Base-by-base conservation (phyloP, 2,797 vertebrate genomes). In the Remorina albescens region DNA sequence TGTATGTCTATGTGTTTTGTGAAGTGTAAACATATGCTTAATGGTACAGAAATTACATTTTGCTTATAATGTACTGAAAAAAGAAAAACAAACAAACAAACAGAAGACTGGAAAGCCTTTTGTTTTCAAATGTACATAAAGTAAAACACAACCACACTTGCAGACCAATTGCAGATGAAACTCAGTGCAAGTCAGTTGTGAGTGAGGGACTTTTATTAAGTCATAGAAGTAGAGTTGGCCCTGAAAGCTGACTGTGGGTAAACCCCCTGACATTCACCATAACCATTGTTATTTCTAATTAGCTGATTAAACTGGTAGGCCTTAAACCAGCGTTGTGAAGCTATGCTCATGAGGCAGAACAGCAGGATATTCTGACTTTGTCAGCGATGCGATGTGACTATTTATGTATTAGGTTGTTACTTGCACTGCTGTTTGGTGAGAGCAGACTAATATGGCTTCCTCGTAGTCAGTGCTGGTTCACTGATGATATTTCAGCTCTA, bases 1-100 rank as follows among this genome's bases (percentile, higher is more conserved):
- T 90, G 92, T 88, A 86, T 86, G 78, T 88, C 74, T 85, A 83
- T 76, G 64, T 74, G 80, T 86, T 76, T 78, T 51, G 57, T 68
- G 65, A 85, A 65, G 69, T 87, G 88, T 90, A 87, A 91, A 91
- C 84, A 75, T 60, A 70, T 6, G 71, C 56, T 62, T 46, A 70
- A 71, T 71, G 51, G 50, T 75, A 71, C 46, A 69, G 47, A 72
- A 76, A 56, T 60, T 37, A 67, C 53, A 70, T 28, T 67, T 71
- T 72, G 41, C 47, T 79, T 21, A 64, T 21, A 66, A 68, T 21
- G 21, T 36, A 61, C 21, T 32, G 23, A 37, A 41, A 32, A 36
- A 59, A 56, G 59, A 32, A 30, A 30, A 30, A 30, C 30, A 30
- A 30, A 30, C 3, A 30, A 30, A 30, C 30, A 30, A 30, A 30